A percentile compares a stretch with the other conserved stretches of the same genome.
These are phyloP conservation scores for Noctua janthina DNA, from an alignment of 2,888 invertebrate species.

Conservation along the genomic window DNA sequence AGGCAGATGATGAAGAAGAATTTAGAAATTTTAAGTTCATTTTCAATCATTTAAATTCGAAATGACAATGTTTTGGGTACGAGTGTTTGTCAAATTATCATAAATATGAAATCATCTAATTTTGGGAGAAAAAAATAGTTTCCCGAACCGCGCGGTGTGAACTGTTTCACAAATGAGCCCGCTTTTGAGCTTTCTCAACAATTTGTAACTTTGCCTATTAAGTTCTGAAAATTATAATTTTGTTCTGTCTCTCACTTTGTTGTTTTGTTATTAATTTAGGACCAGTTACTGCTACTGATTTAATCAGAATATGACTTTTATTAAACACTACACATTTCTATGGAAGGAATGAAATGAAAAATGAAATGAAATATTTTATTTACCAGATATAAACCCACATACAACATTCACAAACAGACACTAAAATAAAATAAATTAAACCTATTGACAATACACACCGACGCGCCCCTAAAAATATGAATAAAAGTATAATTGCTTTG, in stretches of 20 bases:
- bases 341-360: neutral
- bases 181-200: slow-evolving; percentile 20
- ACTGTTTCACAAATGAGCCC: slow-evolving; percentile 40
- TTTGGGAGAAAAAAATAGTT: slow-evolving; percentile 21
- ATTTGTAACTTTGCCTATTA: slow-evolving; percentile 27
- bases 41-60: neutral
- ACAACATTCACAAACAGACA: no score
- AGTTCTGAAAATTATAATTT: slow-evolving; percentile 37
- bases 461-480: neutral
- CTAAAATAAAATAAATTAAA: no score
- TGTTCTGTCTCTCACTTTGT: slow-evolving; percentile 12
- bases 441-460: no score
- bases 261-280: slow-evolving; percentile 10
- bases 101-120: slow-evolving; percentile 21
- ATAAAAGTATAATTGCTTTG: neutral
- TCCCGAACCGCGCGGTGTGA: slow-evolving; percentile 5
- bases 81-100: slow-evolving; percentile 20
- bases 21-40: neutral
- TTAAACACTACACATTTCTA: neutral
- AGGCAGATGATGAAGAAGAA: no score
- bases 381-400: no score
- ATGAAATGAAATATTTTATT: no score
- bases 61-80: neutral
- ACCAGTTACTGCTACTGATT: neutral
- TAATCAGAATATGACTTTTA: neutral